A percentile compares a stretch with the other conserved stretches of the same genome.
Conservation (phyloP, 2,113 vertebrate genomes). For the Bostrychus sinensis region DNA sequence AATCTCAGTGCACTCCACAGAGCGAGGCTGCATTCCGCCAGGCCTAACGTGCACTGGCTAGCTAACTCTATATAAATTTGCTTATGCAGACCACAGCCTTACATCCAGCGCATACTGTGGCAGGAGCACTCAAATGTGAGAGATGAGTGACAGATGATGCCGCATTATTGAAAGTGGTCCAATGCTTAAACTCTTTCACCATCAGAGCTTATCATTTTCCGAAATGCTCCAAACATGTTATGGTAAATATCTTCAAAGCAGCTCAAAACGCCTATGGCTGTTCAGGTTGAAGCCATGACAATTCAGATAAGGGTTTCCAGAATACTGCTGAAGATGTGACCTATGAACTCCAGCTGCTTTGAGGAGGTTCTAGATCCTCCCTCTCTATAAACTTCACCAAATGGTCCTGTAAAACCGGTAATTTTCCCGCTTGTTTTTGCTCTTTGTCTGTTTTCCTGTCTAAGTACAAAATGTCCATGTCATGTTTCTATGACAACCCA, state of each 20-base stretch:
- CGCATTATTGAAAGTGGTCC: not conserved
- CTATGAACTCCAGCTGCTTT: constrained; percentile 23
- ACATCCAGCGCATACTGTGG: constrained; percentile 8
- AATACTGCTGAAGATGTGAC: constrained; percentile 24
- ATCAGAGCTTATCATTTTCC: not conserved
- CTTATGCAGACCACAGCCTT: constrained; percentile 22
- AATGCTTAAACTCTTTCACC: not conserved
- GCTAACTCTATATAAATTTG: constrained; percentile 60
- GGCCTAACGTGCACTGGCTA: constrained; percentile 67
- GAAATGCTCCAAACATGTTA: too few species aligned
- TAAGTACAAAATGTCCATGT: constrained; percentile 15
- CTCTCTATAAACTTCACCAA: constrained; percentile 16
- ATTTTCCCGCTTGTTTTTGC: constrained; percentile 37
- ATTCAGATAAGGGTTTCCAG: not conserved
- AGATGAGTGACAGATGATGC: not conserved
- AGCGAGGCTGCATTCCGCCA: constrained; percentile 77
- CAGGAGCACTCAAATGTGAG: not conserved
- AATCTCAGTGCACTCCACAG: constrained; percentile 79
- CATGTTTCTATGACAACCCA: constrained; percentile 24
- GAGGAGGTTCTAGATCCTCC: constrained; percentile 2
- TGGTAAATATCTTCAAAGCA: not conserved
- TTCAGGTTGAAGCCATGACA: not conserved
- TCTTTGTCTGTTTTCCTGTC: constrained; percentile 13
- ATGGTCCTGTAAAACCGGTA: constrained; percentile 18
- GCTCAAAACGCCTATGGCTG: not conserved